A percentile compares a stretch with the other conserved stretches of the same genome.
Conservation (phyloP, 2,888 invertebrate species). For the Cecidostiba fungosa region DNA sequence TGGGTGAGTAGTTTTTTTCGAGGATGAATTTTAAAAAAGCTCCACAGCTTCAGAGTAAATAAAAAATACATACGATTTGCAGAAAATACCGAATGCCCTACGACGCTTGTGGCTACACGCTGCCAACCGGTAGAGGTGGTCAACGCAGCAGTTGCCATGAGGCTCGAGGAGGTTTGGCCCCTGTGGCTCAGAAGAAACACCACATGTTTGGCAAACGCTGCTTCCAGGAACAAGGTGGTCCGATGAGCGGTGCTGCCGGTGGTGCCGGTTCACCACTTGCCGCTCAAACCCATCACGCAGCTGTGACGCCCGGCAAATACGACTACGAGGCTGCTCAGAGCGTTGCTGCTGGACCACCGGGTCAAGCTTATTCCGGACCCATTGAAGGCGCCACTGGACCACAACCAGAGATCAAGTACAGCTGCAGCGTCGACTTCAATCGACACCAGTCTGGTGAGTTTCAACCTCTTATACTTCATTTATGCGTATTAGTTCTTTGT, state of each 20-base stretch:
- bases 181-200: constrained; percentile 93
- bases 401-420: constrained; percentile 85
- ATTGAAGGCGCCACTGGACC: constrained; percentile 80
- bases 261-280: constrained; percentile 19
- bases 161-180: constrained; percentile 76
- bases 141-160: constrained; percentile 33
- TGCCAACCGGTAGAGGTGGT: not conserved
- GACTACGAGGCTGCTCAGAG: constrained; percentile 81
- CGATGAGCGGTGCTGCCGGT: constrained; percentile 60
- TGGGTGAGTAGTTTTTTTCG: too few species aligned
- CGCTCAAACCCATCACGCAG: constrained; percentile 21
- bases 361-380: constrained; percentile 79
- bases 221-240: constrained; percentile 84
- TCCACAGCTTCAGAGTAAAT: too few species aligned
- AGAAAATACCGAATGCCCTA: constrained; percentile 88
- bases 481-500: too few species aligned
- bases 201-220: constrained; percentile 95
- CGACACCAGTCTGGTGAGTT: constrained; percentile 78
- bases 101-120: constrained; percentile 85
- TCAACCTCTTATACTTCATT: too few species aligned
- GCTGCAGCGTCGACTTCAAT: constrained; percentile 86
- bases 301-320: constrained; percentile 82
- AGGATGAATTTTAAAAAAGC: too few species aligned
- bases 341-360: constrained; percentile 77
- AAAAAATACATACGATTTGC: too few species aligned